phyloP scores from a whole-genome alignment of 1,140 invertebrate genomes.

The Hypsibius dujardini region DNA sequence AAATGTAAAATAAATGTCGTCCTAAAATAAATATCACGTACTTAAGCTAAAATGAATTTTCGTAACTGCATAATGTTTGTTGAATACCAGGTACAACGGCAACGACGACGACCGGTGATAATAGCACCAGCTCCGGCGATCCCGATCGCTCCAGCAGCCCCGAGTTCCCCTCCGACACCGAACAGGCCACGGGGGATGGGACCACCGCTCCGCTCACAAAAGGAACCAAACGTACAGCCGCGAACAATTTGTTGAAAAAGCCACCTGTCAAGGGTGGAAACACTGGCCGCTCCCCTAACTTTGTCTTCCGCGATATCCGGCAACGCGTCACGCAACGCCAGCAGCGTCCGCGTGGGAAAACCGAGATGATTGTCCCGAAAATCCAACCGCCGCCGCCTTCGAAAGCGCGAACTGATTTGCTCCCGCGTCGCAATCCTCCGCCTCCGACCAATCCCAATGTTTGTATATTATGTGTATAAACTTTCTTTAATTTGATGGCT shows the following conservation, averaged over 20 bases:
- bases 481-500: too few relatives aligned
- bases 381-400: constrained; percentile 15
- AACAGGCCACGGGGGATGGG: constrained; percentile 40
- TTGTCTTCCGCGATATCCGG: constrained; percentile 27
- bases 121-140: constrained; percentile 28
- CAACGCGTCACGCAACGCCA: constrained; percentile 27
- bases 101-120: constrained; percentile 5
- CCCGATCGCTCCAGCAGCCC: constrained; percentile 81
- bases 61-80: too few relatives aligned
- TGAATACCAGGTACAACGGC: too few relatives aligned
- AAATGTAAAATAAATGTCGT: too few relatives aligned
- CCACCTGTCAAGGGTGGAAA: constrained; percentile 23
- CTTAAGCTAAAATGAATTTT: too few relatives aligned
- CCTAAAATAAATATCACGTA: too few relatives aligned
- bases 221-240: constrained; percentile 16
- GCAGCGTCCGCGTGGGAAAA: constrained; percentile 11
- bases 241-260: constrained; percentile 22
- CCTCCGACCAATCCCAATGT: too few relatives aligned
- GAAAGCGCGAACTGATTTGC: too few relatives aligned
- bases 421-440: too few relatives aligned
- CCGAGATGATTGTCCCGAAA: constrained; percentile 18
- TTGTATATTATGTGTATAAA: too few relatives aligned
- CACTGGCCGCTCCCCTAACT: constrained; percentile 28
- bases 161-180: constrained; percentile 82
- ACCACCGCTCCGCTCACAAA: constrained; percentile 31